Evolutionary conservation across 2,113 vertebrate species (phyloP).

Genomic region (Tragulus kanchil): DNA sequence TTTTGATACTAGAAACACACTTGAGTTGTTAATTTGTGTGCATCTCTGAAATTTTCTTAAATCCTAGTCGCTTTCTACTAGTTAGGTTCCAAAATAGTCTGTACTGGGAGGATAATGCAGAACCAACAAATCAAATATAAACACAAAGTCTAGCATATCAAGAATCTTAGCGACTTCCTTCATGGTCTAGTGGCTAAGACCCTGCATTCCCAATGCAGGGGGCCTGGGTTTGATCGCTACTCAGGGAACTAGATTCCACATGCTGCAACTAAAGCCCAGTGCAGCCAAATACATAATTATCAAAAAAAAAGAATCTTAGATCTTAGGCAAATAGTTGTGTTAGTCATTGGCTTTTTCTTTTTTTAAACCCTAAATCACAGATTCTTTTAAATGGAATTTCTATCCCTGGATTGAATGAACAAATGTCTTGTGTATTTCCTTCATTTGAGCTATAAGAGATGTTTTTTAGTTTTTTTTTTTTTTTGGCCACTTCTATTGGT

Average conservation of each 20-base stretch:
- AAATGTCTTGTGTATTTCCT: neutral
- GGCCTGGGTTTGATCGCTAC: too few species aligned
- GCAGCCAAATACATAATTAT: too few species aligned
- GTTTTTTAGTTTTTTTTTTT: neutral
- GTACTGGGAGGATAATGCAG: neutral
- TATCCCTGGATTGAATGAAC: neutral
- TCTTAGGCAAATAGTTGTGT: neutral
- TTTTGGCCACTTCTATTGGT: too few species aligned
- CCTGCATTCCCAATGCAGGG: too few species aligned
- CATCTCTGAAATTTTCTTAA: neutral
- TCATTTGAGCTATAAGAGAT: neutral
- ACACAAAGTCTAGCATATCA: neutral
- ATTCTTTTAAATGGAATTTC: slow-evolving; percentile 16
- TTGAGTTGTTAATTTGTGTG: slow-evolving; percentile 2
- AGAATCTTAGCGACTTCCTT: neutral
- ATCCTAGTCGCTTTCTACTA: neutral
- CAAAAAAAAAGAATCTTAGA: neutral
- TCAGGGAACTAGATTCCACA: too few species aligned
- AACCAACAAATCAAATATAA: slow-evolving; percentile 5
- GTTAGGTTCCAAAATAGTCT: neutral
- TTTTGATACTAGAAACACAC: neutral
- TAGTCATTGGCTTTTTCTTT: neutral
- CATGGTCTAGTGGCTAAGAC: too few species aligned
- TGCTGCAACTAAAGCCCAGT: too few species aligned
- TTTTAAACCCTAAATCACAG: neutral